phyloP scores from a whole-genome alignment of 2,113 vertebrate genomes.

The Rafetus swinhoei region DNA sequence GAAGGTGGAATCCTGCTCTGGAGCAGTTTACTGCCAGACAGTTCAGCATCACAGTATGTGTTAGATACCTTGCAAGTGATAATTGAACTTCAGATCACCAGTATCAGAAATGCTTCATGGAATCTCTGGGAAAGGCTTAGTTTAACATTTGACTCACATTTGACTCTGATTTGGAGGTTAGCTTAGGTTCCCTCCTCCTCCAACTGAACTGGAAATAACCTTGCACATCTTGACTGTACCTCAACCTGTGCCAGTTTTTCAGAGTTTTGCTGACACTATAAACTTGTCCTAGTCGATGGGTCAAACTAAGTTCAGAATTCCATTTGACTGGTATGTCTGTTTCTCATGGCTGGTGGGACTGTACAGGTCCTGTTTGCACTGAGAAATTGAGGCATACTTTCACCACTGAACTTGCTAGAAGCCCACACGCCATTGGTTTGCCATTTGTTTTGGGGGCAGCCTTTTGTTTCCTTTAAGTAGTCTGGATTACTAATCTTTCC shows the following conservation, averaged over 20 bases:
- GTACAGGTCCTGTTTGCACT: too few relatives aligned
- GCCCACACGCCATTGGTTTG: too few relatives aligned
- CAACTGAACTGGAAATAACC: neutral
- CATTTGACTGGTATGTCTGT: neutral
- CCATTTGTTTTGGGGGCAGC: too few relatives aligned
- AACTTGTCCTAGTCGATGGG: neutral
- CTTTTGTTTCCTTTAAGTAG: too few relatives aligned
- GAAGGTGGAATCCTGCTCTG: neutral
- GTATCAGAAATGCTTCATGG: neutral
- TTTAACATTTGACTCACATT: rapidly evolving
- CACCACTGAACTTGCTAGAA: too few relatives aligned
- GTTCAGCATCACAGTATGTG: neutral
- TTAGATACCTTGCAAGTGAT: neutral
- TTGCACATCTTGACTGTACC: neutral
- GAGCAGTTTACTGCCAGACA: neutral
- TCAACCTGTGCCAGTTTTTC: neutral
- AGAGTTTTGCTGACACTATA: neutral
- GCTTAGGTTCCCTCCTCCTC: too few relatives aligned
- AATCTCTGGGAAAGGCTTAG: neutral
- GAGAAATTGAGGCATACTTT: too few relatives aligned
- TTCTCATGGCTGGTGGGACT: too few relatives aligned
- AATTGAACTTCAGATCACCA: neutral
- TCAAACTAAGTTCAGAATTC: neutral
- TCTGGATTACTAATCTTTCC: too few relatives aligned
- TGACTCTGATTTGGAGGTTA: neutral